A percentile compares a stretch with the other conserved stretches of the same genome.
Evolutionary conservation across 2,797 vertebrate species (phyloP).

Genomic region (Lemur catta): DNA sequence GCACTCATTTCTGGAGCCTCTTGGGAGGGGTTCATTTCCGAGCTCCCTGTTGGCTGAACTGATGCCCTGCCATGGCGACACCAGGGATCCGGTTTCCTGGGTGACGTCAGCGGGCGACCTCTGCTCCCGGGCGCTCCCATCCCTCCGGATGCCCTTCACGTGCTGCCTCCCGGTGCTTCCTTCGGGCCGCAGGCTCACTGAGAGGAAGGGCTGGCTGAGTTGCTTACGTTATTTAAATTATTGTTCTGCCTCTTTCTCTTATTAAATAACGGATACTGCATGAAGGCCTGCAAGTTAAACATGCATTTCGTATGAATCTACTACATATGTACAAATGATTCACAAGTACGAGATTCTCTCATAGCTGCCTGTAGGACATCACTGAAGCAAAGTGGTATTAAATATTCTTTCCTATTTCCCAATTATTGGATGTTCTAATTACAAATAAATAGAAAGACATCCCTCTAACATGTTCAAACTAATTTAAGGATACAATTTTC

Average conservation of each 20-base stretch:
- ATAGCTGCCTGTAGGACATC: not conserved
- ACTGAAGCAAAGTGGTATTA: not conserved
- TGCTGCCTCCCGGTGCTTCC: accelerated
- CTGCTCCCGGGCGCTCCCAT: accelerated
- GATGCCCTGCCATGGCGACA: accelerated
- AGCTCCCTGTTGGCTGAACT: not conserved
- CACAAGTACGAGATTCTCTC: not conserved
- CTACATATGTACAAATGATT: not conserved
- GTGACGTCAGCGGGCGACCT: accelerated
- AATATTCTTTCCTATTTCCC: not conserved
- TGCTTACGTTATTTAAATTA: not conserved
- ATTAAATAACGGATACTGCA: not conserved
- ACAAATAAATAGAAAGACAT: not conserved
- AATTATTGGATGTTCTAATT: not conserved
- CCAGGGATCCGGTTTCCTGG: accelerated
- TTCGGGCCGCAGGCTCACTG: no score
- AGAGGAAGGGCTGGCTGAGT: not conserved
- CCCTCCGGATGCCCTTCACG: accelerated
- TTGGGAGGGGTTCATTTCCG: accelerated
- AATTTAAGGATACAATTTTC: not conserved
- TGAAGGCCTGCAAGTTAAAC: not conserved
- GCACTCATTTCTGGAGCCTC: accelerated
- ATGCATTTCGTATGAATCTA: not conserved
- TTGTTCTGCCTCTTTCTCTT: not conserved
- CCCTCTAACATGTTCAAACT: not conserved